Conservation (phyloP, 2,797 vertebrate species). For the Eospalax fontanierii region DNA sequence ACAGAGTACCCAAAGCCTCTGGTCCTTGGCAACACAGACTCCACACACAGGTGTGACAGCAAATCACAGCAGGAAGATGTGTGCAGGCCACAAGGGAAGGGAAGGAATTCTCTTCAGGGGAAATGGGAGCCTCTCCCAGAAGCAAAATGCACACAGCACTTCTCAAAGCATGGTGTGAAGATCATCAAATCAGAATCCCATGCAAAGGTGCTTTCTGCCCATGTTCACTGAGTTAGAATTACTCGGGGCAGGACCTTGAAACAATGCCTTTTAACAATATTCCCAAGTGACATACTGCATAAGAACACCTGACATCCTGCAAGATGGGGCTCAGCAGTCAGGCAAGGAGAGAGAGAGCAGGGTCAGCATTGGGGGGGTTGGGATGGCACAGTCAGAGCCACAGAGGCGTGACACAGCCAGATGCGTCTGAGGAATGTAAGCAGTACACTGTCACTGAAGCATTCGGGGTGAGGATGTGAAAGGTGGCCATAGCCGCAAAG, state of each 20-base stretch:
- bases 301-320: not conserved
- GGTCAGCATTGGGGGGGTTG: not conserved
- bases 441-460: not conserved
- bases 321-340: conserved; percentile 17
- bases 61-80: not conserved
- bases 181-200: not conserved
- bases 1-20: not conserved
- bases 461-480: not conserved
- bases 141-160: not conserved
- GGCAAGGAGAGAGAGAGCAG: conserved; percentile 48
- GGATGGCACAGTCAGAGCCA: not conserved
- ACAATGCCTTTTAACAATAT: conserved; percentile 26
- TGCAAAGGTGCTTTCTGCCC: not conserved
- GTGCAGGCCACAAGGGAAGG: not conserved
- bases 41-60: not conserved
- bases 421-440: not conserved
- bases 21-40: not conserved
- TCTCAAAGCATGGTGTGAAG: not conserved
- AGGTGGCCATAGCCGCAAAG: not conserved
- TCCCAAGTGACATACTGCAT: not conserved
- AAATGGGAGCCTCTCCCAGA: conserved; percentile 21
- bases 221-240: not conserved
- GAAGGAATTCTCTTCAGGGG: not conserved
- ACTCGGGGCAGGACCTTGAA: not conserved
- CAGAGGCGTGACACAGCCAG: not conserved